These are phyloP conservation scores for Perccottus glenii DNA, from an alignment of 2,113 vertebrate species.

Conservation along the genomic window DNA sequence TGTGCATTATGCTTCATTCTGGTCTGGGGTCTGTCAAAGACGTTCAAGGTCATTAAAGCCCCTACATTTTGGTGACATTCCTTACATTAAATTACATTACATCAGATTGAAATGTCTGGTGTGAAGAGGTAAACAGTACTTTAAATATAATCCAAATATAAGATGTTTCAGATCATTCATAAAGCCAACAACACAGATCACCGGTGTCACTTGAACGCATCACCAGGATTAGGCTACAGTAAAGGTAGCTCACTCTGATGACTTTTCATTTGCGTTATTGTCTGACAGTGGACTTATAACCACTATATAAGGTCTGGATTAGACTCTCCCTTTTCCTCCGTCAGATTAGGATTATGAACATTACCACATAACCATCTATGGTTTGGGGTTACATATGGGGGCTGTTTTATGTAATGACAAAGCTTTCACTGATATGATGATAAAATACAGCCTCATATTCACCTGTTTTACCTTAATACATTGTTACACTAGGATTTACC, in stretches of 20 bases:
- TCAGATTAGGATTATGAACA: slow-evolving; percentile 72
- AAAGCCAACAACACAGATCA: slow-evolving; percentile 45
- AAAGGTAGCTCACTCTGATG: slow-evolving; percentile 37
- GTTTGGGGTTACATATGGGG: slow-evolving; percentile 25
- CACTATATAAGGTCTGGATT: slow-evolving; percentile 67
- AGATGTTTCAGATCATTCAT: background rate
- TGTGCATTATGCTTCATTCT: too few relatives aligned
- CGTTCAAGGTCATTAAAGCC: background rate
- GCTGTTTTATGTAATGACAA: slow-evolving; percentile 9
- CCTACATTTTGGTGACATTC: background rate
- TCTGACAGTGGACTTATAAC: slow-evolving; percentile 49
- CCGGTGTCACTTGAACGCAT: slow-evolving; percentile 52
- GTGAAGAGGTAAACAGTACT: background rate
- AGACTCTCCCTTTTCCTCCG: slow-evolving; percentile 53
- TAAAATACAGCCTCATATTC: too few relatives aligned
- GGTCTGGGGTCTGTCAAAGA: too few relatives aligned
- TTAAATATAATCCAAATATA: background rate
- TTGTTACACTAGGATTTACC: too few relatives aligned
- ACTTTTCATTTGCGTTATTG: slow-evolving; percentile 75
- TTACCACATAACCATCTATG: slow-evolving; percentile 51
- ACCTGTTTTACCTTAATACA: too few relatives aligned
- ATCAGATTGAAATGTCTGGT: background rate
- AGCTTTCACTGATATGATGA: background rate
- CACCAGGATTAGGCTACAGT: slow-evolving; percentile 66
- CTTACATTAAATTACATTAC: background rate